These are phyloP conservation scores for Alfaro cultratus DNA, from an alignment of 2,797 vertebrate species.

Conservation along the genomic window DNA sequence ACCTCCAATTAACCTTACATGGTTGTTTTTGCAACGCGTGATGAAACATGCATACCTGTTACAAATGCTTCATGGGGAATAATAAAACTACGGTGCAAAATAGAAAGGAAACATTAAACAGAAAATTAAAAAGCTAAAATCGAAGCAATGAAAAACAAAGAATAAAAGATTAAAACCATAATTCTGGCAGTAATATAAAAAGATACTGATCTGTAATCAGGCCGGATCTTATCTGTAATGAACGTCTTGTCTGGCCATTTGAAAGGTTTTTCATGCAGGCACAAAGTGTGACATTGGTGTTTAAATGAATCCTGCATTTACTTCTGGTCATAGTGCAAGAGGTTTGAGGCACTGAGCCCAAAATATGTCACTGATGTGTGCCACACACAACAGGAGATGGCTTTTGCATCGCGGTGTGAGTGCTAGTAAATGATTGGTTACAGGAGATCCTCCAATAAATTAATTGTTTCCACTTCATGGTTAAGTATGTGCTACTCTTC, in stretches of 20 bases:
- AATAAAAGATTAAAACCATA: not conserved
- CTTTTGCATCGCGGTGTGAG: slow-evolving; percentile 72
- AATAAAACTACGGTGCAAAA: not conserved
- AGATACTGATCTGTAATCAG: slow-evolving; percentile 47
- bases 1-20: not conserved
- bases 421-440: slow-evolving; percentile 82
- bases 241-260: slow-evolving; percentile 40
- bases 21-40: not conserved
- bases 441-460: slow-evolving; percentile 86
- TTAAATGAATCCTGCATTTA: slow-evolving; percentile 61
- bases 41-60: slow-evolving; percentile 7
- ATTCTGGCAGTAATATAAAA: not conserved
- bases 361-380: slow-evolving; percentile 72
- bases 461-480: slow-evolving; percentile 88
- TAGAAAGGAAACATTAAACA: not conserved
- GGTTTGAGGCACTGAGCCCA: slow-evolving; percentile 68
- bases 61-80: not conserved
- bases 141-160: not conserved
- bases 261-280: slow-evolving; percentile 30
- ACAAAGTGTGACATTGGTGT: slow-evolving; percentile 53
- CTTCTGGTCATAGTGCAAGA: slow-evolving; percentile 53
- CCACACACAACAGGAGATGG: slow-evolving; percentile 72
- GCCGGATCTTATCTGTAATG: slow-evolving; percentile 30
- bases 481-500: slow-evolving; percentile 88
- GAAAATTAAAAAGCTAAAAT: not conserved